Base-by-base conservation (phyloP, 2,797 vertebrate genomes). In the Gymnoscopelus braueri region DNA sequence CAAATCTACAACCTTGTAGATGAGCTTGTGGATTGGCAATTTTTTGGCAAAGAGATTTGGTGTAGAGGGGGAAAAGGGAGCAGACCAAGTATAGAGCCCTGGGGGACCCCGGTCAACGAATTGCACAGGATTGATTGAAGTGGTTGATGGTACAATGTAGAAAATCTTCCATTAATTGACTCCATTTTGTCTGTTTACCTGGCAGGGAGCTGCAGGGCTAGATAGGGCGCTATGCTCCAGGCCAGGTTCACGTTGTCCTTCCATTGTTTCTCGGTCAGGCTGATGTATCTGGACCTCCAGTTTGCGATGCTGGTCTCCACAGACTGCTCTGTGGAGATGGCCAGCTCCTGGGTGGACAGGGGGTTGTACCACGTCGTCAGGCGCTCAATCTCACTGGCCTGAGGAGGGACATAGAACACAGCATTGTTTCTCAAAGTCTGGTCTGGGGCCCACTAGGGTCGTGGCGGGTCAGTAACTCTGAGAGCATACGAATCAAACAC, bases 291-390 rank as follows among this genome's bases (percentile, higher is more conserved):
- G 65, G 97, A 98, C 75, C 96, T 95, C 97, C 96, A 98, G 90
- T 98, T 98, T 57, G 96, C 94, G 3, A 98, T 97, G 4, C 96
- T 98, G 83, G 91, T 98, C 87, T 99, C 96, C 71, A 97, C 97
- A 0, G 95, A 95, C 84, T 96, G 96, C 78, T 99, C 97, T 2
- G 92, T 91, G 1, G 91, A 75, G 72, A 98, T 85, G 57, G 95
- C 95, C 5, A 99, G 88, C 88, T 99, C 97, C 39, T 95, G 96
- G 52, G 95, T 93, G 2, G 96, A 97, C 60, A 98, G 88, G 0
- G 97, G 97, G 88, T 98, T 98, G 92, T 98, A 99, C 97, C 97
- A 99, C 0, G 94, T 98, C 58, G 96, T 96, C 81, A 99, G 93
- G 2, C 96, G 95, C 74, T 99, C 97, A 0, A 99, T 97, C 88